These are phyloP conservation scores for Rhagium mordax DNA, from an alignment of 2,888 invertebrate species.

Conservation along the genomic window DNA sequence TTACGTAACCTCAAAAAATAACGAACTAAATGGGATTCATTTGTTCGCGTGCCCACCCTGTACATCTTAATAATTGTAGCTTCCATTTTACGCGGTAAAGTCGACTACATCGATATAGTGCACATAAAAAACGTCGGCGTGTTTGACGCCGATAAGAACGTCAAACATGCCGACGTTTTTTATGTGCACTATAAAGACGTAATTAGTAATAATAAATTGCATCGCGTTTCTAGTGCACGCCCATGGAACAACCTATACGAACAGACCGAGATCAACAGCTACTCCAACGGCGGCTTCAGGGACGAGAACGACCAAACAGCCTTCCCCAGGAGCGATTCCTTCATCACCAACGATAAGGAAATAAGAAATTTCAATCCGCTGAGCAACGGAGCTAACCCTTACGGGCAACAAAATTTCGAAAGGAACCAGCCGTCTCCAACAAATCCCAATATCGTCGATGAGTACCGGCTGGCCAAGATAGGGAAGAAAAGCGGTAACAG, in stretches of 20 bases:
- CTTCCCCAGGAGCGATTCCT: constrained; percentile 32
- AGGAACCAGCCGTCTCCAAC: background rate
- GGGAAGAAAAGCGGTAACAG: constrained; percentile 27
- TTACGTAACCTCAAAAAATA: too few species aligned
- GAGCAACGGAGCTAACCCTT: constrained; percentile 35
- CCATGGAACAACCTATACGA: constrained; percentile 43
- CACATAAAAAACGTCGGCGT: too few species aligned
- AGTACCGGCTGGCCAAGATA: constrained; percentile 38
- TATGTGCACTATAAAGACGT: too few species aligned
- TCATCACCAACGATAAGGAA: background rate
- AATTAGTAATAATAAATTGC: background rate
- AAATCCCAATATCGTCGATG: constrained; percentile 17
- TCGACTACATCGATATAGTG: too few species aligned
- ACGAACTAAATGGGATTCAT: too few species aligned
- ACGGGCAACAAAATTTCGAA: background rate
- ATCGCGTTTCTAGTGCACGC: constrained; percentile 29
- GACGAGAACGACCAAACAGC: constrained; percentile 30
- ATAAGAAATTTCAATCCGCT: constrained; percentile 33
- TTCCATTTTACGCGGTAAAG: too few species aligned
- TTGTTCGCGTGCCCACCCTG: too few species aligned
- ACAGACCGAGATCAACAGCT: constrained; percentile 40
- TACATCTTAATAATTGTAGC: too few species aligned
- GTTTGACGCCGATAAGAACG: too few species aligned
- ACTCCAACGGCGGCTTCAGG: constrained; percentile 38
- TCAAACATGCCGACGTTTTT: too few species aligned